Percentiles rank a stretch among this genome's conserved stretches.
These are phyloP conservation scores for Norana najaformis DNA, from an alignment of 2,888 invertebrate genomes.

Conservation along the genomic window DNA sequence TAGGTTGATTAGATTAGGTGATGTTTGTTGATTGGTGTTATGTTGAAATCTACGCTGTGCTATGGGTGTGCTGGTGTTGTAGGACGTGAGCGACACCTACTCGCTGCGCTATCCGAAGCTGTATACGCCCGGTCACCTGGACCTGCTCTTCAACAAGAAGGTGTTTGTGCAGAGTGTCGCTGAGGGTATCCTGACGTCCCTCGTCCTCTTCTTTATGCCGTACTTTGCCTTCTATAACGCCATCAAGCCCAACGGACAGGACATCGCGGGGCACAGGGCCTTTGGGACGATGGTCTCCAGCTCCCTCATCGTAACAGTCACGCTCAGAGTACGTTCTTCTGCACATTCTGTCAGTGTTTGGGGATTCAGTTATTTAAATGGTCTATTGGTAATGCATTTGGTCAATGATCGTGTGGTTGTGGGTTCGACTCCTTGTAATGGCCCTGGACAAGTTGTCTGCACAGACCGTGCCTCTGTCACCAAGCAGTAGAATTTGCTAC, in stretches of 20 bases:
- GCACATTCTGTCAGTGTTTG: not conserved
- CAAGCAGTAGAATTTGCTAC: too few relatives aligned
- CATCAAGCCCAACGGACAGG: conserved; percentile 82
- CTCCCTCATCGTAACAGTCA: conserved; percentile 93
- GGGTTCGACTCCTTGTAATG: too few relatives aligned
- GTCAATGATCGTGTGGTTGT: too few relatives aligned
- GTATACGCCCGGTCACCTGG: conserved; percentile 90
- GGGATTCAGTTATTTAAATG: too few relatives aligned
- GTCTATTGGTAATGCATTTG: too few relatives aligned
- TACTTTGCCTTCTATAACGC: conserved; percentile 90
- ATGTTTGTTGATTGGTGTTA: too few relatives aligned
- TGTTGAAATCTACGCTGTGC: too few relatives aligned
- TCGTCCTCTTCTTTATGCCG: conserved; percentile 93
- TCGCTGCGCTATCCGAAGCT: conserved; percentile 89
- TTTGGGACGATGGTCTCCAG: conserved; percentile 94
- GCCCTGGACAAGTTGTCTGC: too few relatives aligned
- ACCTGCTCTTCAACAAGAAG: conserved; percentile 91
- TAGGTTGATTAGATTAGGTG: too few relatives aligned
- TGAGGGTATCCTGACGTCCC: conserved; percentile 93
- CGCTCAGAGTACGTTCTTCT: conserved; percentile 76
- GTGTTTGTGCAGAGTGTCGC: conserved; percentile 86
- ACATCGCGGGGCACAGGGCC: conserved; percentile 90
- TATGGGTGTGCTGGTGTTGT: conserved; percentile 27
- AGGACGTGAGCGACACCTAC: conserved; percentile 80
- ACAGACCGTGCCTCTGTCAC: too few relatives aligned